Percentiles rank a stretch among this genome's conserved stretches.
These are phyloP conservation scores for Ptychobarbus kaznakovi DNA, from an alignment of 2,797 vertebrate genomes.

Conservation along the genomic window DNA sequence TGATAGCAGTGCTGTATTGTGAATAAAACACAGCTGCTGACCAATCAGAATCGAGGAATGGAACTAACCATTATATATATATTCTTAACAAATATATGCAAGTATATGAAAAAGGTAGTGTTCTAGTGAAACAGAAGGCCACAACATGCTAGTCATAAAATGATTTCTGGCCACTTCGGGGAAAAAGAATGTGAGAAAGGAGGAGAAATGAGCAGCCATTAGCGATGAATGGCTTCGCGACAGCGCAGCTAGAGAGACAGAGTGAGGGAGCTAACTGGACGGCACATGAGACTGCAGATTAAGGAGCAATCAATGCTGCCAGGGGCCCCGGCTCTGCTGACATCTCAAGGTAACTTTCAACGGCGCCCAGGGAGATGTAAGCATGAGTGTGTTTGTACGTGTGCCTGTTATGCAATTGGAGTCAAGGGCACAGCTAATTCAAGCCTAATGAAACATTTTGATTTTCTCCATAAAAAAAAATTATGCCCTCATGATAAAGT, in stretches of 20 bases:
- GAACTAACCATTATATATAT: too few species aligned
- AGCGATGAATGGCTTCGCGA: constrained; percentile 46
- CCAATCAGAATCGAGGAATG: too few species aligned
- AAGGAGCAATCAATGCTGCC: constrained; percentile 71
- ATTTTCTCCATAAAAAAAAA: constrained; percentile 19
- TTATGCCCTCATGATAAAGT: background rate
- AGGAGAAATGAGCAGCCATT: constrained; percentile 42
- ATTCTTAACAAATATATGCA: too few species aligned
- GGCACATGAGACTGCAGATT: constrained; percentile 63
- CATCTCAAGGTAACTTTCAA: constrained; percentile 68
- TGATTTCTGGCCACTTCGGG: background rate
- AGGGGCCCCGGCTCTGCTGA: constrained; percentile 58
- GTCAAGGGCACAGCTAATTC: constrained; percentile 38
- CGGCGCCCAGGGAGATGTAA: constrained; percentile 11
- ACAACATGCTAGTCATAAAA: background rate
- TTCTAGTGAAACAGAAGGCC: background rate
- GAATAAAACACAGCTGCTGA: too few species aligned
- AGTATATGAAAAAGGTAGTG: background rate
- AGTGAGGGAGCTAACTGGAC: background rate
- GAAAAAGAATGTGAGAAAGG: constrained; percentile 33
- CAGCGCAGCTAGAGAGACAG: constrained; percentile 28
- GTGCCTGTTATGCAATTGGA: background rate
- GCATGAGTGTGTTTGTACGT: background rate
- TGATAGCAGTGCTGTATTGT: too few species aligned
- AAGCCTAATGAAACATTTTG: constrained; percentile 26